Evolutionary conservation across 2,113 vertebrate genomes (phyloP), one percentile per base, ranked within the genome.

Genomic region (Halcyon malimbica): DNA sequence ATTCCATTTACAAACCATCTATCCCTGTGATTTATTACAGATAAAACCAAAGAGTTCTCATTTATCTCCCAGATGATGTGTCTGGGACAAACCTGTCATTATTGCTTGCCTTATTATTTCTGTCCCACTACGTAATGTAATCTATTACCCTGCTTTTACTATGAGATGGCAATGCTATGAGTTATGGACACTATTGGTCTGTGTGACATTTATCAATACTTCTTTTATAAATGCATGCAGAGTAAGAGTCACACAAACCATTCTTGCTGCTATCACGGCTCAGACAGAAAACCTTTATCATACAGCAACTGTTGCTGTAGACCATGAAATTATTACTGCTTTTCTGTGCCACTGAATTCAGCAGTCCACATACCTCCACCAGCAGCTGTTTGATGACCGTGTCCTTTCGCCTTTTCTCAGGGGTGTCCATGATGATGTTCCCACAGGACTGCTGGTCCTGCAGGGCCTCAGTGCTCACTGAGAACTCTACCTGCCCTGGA

Each of bases 391-490:
- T 96, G 64, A 98, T 98, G 79, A 99, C 98, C 0, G 89, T 94
- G 35, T 99, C 98, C 12, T 98, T 97, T 39, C 81, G 92, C 11
- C 98, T 98, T 93, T 97, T 97, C 33, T 98, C 95, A 31, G 98
- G 98, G 7, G 97, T 96, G 15, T 79, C 96, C 80, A 98, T 98
- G 4, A 98, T 10, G 18, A 39, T 1, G 0, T 96, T 97, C 33
- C 96, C 75, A 0, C 97, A 97, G 12, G 89, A 89, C 24, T 94
- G 85, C 21, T 94, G 87, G 62, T 24, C 74, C 54, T 85, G 54
- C 10, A 97, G 74, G 21, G 95, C 94, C 76, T 97, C 96, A 3
- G 97, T 89, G n/a, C 90, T 96, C 51, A 97, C 95, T 0, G 62
- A 95, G 77, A 97, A 77, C 64, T 97, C 96, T 74, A 97, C 78